Evolutionary conservation across 2,888 invertebrate species (phyloP).

Genomic region (Drosophila algonquin): DNA sequence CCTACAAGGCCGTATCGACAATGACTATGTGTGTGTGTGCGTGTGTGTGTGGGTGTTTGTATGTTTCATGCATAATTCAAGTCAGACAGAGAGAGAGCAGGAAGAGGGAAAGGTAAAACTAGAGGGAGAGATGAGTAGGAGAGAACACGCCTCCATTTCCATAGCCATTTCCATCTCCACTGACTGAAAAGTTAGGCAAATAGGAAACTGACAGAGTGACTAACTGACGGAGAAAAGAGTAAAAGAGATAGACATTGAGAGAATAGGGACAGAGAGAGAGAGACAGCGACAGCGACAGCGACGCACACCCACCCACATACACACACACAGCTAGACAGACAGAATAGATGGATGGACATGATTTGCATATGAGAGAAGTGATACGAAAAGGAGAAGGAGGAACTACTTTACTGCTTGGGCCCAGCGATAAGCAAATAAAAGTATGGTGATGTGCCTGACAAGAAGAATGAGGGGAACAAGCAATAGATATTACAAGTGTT

Average conservation of each 20-base stretch:
- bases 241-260: background rate
- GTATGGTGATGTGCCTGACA: slow-evolving; percentile 32
- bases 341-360: slow-evolving; percentile 21
- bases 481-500: background rate
- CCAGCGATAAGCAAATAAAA: slow-evolving; percentile 36
- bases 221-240: background rate
- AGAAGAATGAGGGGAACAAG: slow-evolving; percentile 13
- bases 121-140: slow-evolving; percentile 47
- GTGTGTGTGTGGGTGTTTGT: slow-evolving; percentile 14
- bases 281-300: too few relatives aligned
- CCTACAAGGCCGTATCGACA: slow-evolving; percentile 70
- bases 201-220: slow-evolving; percentile 40
- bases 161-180: background rate
- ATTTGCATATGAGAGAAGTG: slow-evolving; percentile 55
- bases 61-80: slow-evolving; percentile 71
- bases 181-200: slow-evolving; percentile 52
- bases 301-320: too few relatives aligned
- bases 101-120: slow-evolving; percentile 28
- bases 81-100: slow-evolving; percentile 42
- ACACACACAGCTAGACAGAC: background rate
- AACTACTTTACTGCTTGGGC: slow-evolving; percentile 28
- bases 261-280: background rate
- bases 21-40: slow-evolving; percentile 24
- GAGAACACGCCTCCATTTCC: slow-evolving; percentile 4
- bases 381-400: background rate